Conservation (phyloP, 2,888 invertebrate genomes). For the Ceriagrion tenellum region DNA sequence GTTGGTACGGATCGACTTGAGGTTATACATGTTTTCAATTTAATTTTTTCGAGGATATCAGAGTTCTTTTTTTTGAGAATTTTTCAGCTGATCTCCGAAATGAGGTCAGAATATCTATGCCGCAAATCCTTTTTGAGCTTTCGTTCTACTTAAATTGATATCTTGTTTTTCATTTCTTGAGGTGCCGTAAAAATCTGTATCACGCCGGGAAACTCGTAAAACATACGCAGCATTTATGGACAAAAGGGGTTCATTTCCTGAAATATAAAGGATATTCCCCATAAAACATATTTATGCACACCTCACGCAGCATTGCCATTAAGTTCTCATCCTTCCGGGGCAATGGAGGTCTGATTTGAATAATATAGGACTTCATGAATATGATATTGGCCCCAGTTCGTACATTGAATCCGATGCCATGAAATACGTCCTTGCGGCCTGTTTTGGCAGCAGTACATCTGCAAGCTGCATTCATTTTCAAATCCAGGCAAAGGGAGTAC, state of each 20-base stretch:
- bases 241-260: neutral
- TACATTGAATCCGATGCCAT: neutral
- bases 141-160: neutral
- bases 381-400: neutral
- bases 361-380: neutral
- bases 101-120: neutral
- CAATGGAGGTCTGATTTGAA: neutral
- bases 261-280: conserved; percentile 12
- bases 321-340: neutral
- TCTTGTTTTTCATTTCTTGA: conserved; percentile 18
- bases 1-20: too few relatives aligned
- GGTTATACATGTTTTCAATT: neutral
- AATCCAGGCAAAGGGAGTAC: too few relatives aligned
- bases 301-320: neutral
- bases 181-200: conserved; percentile 14
- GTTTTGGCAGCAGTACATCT: neutral
- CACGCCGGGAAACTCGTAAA: neutral
- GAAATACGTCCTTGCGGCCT: neutral
- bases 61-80: neutral
- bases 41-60: neutral
- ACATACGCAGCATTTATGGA: neutral
- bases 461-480: neutral
- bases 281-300: neutral
- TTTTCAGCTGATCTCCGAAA: neutral
- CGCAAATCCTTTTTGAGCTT: neutral